Conservation (phyloP, 2,797 vertebrate genomes). For the Rhodeus uyekii region DNA sequence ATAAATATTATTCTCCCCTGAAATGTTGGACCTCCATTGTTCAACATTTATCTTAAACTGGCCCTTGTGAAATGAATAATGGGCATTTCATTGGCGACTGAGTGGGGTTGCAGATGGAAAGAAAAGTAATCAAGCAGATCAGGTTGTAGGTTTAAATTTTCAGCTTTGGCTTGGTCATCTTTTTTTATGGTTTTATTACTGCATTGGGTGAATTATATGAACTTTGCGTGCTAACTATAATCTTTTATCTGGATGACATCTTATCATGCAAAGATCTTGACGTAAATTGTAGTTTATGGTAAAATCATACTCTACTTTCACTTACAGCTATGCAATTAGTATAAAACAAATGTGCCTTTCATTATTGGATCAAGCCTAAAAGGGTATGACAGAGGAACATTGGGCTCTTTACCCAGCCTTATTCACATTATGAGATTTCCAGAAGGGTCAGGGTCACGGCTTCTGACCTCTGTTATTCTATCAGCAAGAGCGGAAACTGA, state of each 20-base stretch:
- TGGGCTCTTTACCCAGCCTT: conserved; percentile 10
- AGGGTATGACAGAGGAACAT: background rate
- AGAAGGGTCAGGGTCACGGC: conserved; percentile 48
- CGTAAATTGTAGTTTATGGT: background rate
- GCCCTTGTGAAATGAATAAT: conserved; percentile 66
- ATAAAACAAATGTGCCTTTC: background rate
- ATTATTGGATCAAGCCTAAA: conserved; percentile 31
- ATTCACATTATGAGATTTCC: conserved; percentile 48
- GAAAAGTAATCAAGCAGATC: conserved; percentile 17
- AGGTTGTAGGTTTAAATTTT: background rate
- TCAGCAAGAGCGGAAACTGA: conserved; percentile 36
- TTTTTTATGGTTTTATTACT: conserved; percentile 18
- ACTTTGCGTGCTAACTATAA: background rate
- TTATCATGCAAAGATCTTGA: background rate
- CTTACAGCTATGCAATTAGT: background rate
- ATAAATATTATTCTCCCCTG: conserved; percentile 76
- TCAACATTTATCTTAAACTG: conserved; percentile 66
- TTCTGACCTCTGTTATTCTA: conserved; percentile 48
- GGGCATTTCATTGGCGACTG: conserved; percentile 58
- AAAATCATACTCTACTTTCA: background rate
- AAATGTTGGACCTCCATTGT: conserved; percentile 66
- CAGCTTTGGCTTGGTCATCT: conserved; percentile 6
- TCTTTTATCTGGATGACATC: background rate
- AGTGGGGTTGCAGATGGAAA: background rate
- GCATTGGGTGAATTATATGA: background rate